A percentile compares a stretch with the other conserved stretches of the same genome.
These are phyloP conservation scores for Phyllopteryx taeniolatus DNA, from an alignment of 2,113 vertebrate species.

Conservation along the genomic window DNA sequence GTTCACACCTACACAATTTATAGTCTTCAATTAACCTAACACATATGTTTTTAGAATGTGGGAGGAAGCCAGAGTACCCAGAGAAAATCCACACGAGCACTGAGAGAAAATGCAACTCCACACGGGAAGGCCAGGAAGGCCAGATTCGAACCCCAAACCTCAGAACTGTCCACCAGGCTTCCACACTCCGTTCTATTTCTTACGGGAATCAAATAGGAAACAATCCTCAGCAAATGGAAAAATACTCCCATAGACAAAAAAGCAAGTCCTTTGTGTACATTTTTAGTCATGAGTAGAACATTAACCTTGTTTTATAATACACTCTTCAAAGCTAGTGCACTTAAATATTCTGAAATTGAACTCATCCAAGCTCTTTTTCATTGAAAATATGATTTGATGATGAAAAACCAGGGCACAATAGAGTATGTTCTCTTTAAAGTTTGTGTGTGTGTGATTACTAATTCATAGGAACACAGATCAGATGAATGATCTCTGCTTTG, in stretches of 20 bases:
- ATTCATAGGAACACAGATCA: slow-evolving; percentile 42
- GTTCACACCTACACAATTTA: no score
- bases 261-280: neutral
- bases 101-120: no score
- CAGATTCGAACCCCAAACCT: no score
- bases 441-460: slow-evolving; percentile 17
- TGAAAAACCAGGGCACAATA: neutral
- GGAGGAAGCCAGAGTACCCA: no score
- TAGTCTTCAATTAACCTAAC: no score
- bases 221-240: neutral
- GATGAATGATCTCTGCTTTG: slow-evolving; percentile 26
- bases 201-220: neutral
- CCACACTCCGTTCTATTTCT: neutral
- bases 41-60: no score
- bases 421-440: slow-evolving; percentile 1
- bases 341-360: neutral
- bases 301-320: neutral
- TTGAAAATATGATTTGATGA: neutral
- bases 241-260: neutral
- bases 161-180: no score
- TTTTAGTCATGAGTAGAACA: neutral
- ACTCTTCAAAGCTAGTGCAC: neutral
- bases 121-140: no score
- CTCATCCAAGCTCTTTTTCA: neutral
- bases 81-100: no score